Conservation (phyloP, 2,888 invertebrate genomes). For the Spodoptera exigua region DNA sequence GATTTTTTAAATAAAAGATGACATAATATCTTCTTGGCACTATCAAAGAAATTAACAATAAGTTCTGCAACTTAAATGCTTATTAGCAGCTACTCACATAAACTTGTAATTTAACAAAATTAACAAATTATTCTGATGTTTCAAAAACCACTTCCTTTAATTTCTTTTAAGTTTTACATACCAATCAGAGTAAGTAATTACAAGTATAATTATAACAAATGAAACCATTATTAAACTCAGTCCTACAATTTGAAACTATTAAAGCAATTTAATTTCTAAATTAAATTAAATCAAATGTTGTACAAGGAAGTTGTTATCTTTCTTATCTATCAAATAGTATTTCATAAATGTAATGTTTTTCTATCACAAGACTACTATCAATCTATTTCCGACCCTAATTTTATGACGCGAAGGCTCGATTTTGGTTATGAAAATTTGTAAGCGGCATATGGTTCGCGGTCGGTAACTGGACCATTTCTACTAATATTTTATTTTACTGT, state of each 20-base stretch:
- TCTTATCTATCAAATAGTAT: constrained; percentile 50
- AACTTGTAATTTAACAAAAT: neutral
- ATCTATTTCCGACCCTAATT: constrained; percentile 46
- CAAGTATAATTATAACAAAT: constrained; percentile 17
- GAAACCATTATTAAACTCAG: constrained; percentile 33
- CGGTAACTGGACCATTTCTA: constrained; percentile 55
- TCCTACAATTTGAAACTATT: constrained; percentile 37
- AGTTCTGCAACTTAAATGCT: no score
- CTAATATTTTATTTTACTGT: constrained; percentile 53
- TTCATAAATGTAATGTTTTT: constrained; percentile 48
- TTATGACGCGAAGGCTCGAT: constrained; percentile 20
- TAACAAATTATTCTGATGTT: constrained; percentile 5
- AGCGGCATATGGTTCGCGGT: constrained; percentile 33
- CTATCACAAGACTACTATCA: constrained; percentile 17
- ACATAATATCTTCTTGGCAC: no score
- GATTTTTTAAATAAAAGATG: no score
- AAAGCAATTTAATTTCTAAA: constrained; percentile 33
- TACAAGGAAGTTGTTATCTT: constrained; percentile 47
- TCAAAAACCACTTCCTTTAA: constrained; percentile 8
- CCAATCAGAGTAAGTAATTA: constrained; percentile 37
- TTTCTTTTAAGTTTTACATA: constrained; percentile 31
- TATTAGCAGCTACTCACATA: neutral
- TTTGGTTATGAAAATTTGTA: constrained; percentile 21
- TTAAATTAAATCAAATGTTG: constrained; percentile 47
- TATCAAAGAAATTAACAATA: no score